phyloP scores from a whole-genome alignment of 2,797 vertebrate species.

The Falco naumanni region DNA sequence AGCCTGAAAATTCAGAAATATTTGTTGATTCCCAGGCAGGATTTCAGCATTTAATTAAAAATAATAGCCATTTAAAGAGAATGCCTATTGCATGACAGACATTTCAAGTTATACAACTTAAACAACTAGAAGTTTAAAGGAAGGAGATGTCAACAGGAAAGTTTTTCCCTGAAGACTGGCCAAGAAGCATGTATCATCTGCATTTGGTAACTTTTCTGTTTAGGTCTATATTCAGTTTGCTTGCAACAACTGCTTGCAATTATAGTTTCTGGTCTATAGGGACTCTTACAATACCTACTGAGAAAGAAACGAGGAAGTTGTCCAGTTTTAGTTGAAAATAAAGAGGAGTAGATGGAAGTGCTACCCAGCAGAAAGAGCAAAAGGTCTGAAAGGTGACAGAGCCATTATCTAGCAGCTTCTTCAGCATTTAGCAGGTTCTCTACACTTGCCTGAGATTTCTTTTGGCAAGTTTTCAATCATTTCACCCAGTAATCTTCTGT shows the following conservation, averaged over 20 bases:
- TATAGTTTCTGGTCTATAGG: background rate
- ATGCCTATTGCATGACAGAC: background rate
- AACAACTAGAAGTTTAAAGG: background rate
- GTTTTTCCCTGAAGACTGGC: background rate
- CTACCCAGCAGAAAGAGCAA: background rate
- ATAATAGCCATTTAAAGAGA: background rate
- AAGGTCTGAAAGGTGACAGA: background rate
- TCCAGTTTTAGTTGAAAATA: background rate
- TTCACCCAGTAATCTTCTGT: background rate
- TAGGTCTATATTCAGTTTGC: background rate
- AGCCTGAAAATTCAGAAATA: background rate
- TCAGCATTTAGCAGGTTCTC: background rate
- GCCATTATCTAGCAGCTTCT: background rate
- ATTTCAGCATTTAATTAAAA: conserved; percentile 3
- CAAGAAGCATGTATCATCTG: background rate
- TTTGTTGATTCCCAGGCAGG: background rate
- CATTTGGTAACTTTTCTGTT: background rate
- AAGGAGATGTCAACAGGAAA: background rate
- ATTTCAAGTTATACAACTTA: background rate
- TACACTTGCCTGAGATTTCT: background rate
- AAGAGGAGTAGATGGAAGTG: background rate
- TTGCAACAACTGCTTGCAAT: background rate
- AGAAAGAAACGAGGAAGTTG: background rate
- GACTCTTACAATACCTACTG: background rate
- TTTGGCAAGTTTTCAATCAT: background rate